Percentiles rank a stretch among this genome's conserved stretches.
These are phyloP conservation scores for Marmota monax DNA, from an alignment of 2,113 vertebrate genomes.

Conservation along the genomic window DNA sequence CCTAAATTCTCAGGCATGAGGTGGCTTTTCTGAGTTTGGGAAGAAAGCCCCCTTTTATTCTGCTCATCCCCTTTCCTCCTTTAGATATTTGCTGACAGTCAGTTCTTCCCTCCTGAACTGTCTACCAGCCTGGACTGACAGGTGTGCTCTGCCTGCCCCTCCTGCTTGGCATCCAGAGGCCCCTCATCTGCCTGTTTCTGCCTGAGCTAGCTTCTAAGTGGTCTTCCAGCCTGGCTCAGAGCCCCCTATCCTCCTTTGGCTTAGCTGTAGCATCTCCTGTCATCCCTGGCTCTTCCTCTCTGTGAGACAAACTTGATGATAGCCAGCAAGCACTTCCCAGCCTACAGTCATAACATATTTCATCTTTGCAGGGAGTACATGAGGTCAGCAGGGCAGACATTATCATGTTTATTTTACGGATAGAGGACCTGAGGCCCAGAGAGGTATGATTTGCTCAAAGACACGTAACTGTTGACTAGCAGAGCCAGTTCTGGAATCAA, in stretches of 20 bases:
- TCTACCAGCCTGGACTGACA: neutral
- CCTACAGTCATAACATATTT: neutral
- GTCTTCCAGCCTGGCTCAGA: neutral
- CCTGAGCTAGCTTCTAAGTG: neutral
- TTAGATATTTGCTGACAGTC: neutral
- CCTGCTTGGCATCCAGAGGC: neutral
- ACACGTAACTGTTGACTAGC: neutral
- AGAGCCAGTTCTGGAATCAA: neutral
- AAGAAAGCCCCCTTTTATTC: neutral
- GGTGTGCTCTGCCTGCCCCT: neutral
- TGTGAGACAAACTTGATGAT: neutral
- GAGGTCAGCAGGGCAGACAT: neutral
- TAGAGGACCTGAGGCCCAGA: neutral
- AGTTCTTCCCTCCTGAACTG: neutral
- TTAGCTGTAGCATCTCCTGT: neutral
- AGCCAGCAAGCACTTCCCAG: neutral
- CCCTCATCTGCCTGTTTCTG: neutral
- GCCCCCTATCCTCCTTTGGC: neutral
- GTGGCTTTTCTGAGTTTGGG: neutral
- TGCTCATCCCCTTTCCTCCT: neutral
- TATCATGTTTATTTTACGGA: neutral
- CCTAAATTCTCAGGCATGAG: neutral
- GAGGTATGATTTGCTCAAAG: neutral
- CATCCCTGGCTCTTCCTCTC: neutral
- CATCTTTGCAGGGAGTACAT: neutral